These are phyloP conservation scores for Salticus scenicus DNA, from an alignment of 2,888 invertebrate genomes.

Conservation along the genomic window DNA sequence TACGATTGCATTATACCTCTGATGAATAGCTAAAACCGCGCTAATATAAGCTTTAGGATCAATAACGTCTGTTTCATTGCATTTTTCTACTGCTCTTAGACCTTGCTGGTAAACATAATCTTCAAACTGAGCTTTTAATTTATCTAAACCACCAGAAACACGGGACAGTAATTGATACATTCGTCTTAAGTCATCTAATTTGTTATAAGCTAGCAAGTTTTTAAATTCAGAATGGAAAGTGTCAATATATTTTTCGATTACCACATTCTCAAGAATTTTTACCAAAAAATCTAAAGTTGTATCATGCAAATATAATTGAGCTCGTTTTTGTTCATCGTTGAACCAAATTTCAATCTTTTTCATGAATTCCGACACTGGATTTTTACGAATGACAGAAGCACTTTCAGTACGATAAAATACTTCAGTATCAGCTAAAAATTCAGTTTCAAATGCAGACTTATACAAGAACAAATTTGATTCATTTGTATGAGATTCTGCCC, in stretches of 20 bases:
- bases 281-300: conserved; percentile 91
- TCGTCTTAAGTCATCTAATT: conserved; percentile 93
- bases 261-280: conserved; percentile 93
- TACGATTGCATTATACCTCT: conserved; percentile 96
- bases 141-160: conserved; percentile 91
- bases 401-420: conserved; percentile 95
- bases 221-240: conserved; percentile 94
- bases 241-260: conserved; percentile 96
- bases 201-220: conserved; percentile 93
- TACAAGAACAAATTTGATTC: conserved; percentile 82
- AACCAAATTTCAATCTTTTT: conserved; percentile 87
- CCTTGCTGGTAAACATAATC: conserved; percentile 94
- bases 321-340: conserved; percentile 93
- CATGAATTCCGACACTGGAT: conserved; percentile 98
- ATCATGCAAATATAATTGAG: conserved; percentile 95
- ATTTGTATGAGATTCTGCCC: conserved; percentile 87
- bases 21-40: conserved; percentile 96
- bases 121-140: conserved; percentile 91
- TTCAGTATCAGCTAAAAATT: conserved; percentile 95
- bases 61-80: conserved; percentile 91
- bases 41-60: conserved; percentile 98
- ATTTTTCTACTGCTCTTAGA: conserved; percentile 92
- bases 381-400: conserved; percentile 91
- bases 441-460: conserved; percentile 93
- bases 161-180: conserved; percentile 96